These are phyloP conservation scores for Neomonachus schauinslandi DNA, from an alignment of 2,113 vertebrate genomes.

Conservation along the genomic window DNA sequence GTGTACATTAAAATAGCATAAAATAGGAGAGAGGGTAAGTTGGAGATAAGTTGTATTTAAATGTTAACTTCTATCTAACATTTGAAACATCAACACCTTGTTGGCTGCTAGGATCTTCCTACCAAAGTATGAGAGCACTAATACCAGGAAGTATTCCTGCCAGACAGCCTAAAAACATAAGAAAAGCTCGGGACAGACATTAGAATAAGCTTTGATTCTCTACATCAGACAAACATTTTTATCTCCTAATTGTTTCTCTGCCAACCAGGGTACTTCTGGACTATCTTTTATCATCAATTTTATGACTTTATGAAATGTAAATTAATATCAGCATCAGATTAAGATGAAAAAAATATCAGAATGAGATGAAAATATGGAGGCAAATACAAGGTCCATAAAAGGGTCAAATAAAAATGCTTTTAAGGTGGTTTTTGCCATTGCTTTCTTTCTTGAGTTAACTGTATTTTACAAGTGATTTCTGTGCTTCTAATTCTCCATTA, in stretches of 20 bases:
- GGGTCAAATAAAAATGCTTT: background rate
- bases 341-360: slow-evolving; percentile 26
- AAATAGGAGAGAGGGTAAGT: background rate
- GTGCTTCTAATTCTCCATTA: background rate
- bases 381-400: background rate
- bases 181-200: background rate
- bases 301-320: background rate
- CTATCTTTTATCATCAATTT: background rate
- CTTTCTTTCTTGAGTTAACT: slow-evolving; percentile 2
- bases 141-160: background rate
- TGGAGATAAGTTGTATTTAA: background rate
- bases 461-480: slow-evolving; percentile 1
- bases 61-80: background rate
- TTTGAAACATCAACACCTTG: background rate
- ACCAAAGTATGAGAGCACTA: background rate
- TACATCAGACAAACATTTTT: background rate
- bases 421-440: background rate
- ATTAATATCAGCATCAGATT: slow-evolving; percentile 34
- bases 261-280: background rate
- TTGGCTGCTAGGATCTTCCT: background rate
- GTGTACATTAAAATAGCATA: background rate
- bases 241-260: background rate
- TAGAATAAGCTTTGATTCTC: background rate
- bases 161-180: background rate
- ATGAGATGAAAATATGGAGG: background rate